A percentile compares a stretch with the other conserved stretches of the same genome.
Evolutionary conservation across 1,140 invertebrate species (phyloP).

Genomic region (Eupristina koningsbergeri): DNA sequence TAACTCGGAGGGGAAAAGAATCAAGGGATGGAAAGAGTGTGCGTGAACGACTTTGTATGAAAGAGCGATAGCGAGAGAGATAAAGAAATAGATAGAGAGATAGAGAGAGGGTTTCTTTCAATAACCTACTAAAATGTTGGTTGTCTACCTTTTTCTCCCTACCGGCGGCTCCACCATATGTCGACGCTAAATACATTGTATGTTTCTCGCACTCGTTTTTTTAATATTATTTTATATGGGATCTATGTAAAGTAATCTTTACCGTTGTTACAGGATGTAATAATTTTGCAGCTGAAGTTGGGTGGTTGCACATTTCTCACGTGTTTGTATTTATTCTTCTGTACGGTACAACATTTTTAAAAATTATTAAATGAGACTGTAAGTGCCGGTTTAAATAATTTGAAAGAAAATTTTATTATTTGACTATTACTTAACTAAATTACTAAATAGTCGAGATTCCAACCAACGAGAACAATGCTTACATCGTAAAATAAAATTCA

Average conservation of each 20-base stretch:
- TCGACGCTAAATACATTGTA: slow-evolving; percentile 33
- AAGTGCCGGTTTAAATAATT: neutral
- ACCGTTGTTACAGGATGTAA: slow-evolving; percentile 24
- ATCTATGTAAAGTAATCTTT: neutral
- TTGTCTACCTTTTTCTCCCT: slow-evolving; percentile 25
- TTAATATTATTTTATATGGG: slow-evolving; percentile 15
- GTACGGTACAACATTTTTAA: neutral
- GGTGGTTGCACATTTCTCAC: neutral
- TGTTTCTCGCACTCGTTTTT: neutral
- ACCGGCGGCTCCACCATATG: slow-evolving; percentile 34
- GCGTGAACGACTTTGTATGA: neutral
- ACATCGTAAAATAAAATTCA: too few species aligned
- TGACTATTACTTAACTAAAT: too few species aligned
- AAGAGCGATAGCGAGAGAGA: neutral
- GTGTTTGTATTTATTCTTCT: neutral
- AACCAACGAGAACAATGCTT: too few species aligned
- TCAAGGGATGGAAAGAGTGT: neutral
- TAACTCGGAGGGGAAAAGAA: neutral
- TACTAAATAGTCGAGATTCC: too few species aligned
- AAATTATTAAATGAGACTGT: neutral
- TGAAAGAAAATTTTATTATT: too few species aligned
- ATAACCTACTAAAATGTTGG: slow-evolving; percentile 47
- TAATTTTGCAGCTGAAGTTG: neutral
- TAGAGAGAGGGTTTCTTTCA: slow-evolving; percentile 36
- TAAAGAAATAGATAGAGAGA: neutral